Percentiles rank a stretch among this genome's conserved stretches.
These are phyloP conservation scores for Lamellibrachia satsuma DNA, from an alignment of 2,888 invertebrate species.

Conservation along the genomic window DNA sequence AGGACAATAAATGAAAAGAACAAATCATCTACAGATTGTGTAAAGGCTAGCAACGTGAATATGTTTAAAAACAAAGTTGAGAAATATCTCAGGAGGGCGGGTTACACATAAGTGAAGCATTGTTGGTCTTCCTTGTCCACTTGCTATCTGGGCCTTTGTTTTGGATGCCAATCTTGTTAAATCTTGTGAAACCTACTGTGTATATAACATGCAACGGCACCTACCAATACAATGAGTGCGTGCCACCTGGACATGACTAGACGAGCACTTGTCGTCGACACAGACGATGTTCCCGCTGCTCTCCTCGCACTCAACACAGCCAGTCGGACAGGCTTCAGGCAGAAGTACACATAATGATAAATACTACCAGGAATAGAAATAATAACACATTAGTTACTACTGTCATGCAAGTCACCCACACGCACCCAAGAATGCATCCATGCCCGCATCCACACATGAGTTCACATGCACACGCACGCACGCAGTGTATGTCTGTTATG, in stretches of 20 bases:
- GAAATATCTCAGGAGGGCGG: too few species aligned
- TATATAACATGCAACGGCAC: background rate
- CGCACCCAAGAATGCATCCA: background rate
- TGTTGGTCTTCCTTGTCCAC: too few species aligned
- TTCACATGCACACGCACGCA: background rate
- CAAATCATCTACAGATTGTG: too few species aligned
- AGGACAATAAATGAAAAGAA: too few species aligned
- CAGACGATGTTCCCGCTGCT: conserved; percentile 18
- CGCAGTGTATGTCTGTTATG: too few species aligned
- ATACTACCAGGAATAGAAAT: background rate
- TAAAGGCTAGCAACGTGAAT: too few species aligned
- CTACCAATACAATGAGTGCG: conserved; percentile 18
- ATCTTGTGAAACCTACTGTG: too few species aligned
- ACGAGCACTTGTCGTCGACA: conserved; percentile 7
- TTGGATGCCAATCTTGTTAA: too few species aligned
- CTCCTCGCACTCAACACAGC: background rate
- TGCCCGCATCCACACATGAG: background rate
- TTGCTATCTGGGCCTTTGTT: too few species aligned
- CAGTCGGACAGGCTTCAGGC: conserved; percentile 24
- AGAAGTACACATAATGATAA: background rate
- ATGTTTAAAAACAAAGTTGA: too few species aligned
- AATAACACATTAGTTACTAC: background rate
- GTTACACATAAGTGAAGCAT: too few species aligned
- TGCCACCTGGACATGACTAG: conserved; percentile 18
- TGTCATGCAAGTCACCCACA: background rate